These are phyloP conservation scores for pig (Sus scrofa) DNA, from an alignment of 2,113 vertebrate genomes.

Conservation along the genomic window T2T-Sscrofa CM000826.6:61540001-61540500, in stretches of 20 bases:
- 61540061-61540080: not conserved
- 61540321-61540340: not conserved
- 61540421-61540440: constrained; percentile 2
- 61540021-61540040: not conserved
- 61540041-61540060: not conserved
- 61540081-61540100: not conserved
- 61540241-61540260: not conserved
- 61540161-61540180: not conserved
- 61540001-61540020: not conserved
- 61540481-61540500: not conserved
- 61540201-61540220: not conserved
- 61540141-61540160: not conserved
- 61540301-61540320: not conserved
- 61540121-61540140: not conserved
- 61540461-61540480: not conserved
- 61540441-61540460: not conserved
- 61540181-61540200: not conserved
- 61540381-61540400: not conserved
- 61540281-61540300: not conserved
- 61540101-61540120: not conserved
- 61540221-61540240: not conserved
- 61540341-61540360: constrained; percentile 12
- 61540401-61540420: not conserved
- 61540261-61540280: not conserved
- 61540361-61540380: not conserved